Percentiles rank a stretch among this genome's conserved stretches.
Conservation (phyloP, 2,797 vertebrate species). For the Hephaestus fuliginosus region DNA sequence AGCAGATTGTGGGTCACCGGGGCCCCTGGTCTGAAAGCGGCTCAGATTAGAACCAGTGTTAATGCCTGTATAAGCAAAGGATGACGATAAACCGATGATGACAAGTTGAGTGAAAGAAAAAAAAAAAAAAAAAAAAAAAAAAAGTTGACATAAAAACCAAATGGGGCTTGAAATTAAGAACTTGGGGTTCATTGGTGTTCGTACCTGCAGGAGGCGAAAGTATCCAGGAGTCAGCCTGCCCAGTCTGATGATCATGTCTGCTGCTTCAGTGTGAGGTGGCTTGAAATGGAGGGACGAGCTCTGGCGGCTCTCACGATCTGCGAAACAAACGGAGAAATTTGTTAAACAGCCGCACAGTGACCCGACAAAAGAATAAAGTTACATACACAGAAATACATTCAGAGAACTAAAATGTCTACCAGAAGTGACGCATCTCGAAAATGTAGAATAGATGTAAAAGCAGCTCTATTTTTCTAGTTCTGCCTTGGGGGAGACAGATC, state of each 20-base stretch:
- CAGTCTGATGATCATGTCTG: conserved; percentile 91
- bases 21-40: not conserved
- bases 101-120: not conserved
- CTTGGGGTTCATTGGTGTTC: not conserved
- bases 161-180: not conserved
- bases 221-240: conserved; percentile 94
- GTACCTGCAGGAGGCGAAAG: conserved; percentile 94
- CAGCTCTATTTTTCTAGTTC: not conserved
- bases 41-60: conserved; percentile 22
- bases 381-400: not conserved
- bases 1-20: conserved; percentile 41
- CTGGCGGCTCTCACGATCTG: conserved; percentile 62
- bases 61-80: not conserved
- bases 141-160: not conserved
- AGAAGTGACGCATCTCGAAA: not conserved
- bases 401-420: not conserved
- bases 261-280: conserved; percentile 12
- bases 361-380: not conserved
- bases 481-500: not conserved
- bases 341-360: not conserved
- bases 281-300: conserved; percentile 26
- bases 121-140: not conserved
- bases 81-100: not conserved
- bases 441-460: not conserved
- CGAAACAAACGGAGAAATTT: not conserved